Evolutionary conservation across 1,140 invertebrate species (phyloP), one percentile per base, ranked within the genome.

Genomic region (Leptopilina clavipes): DNA sequence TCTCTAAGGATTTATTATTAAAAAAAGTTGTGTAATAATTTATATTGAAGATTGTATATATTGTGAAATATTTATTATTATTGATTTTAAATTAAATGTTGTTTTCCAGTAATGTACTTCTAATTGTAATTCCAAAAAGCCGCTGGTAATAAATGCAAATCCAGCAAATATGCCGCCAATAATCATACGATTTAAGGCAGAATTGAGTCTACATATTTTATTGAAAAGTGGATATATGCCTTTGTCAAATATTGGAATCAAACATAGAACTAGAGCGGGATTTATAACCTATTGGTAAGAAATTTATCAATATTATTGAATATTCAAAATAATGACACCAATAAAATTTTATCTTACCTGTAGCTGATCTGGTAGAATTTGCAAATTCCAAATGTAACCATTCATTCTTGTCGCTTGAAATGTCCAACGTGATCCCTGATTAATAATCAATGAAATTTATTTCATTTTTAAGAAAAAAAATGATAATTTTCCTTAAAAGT

Each of bases 391-490:
- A 8, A 95, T 79, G 73, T 92, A 86, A 25, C 94, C 93, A 79
- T 94, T 90, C 88, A 95, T 92, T 76, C 93, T 86, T 0, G 92
- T 93, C 11, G 94, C 95, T 91, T 96, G 95, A 75, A 95, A 92
- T 1, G 94, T 94, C 95, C 95, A 96, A 37, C 93, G 89, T 8
- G 94, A 95, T 10, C 94, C 94, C 93, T 94, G 54, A 22, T 40
- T 40, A 8, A 40, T 2, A 40, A 40, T 9, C 3, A 40, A 40
- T 31, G 37, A 40, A 6, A 31, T 31, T 31, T 3, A 6, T n/a
- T n/a, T 48, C 14, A 48, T 48, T 6, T 6, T 14, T 48, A n/a
- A 48, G 17, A 14, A 17, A 48, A 48, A 48, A 14, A 17, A n/a
- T 6, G 11, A 48, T 12, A n/a, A 48, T 48, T 75, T 56, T 17